Evolutionary conservation across 2,113 vertebrate genomes (phyloP), one percentile per base, ranked within the genome.

Genomic region (Seriola dumerili): DNA sequence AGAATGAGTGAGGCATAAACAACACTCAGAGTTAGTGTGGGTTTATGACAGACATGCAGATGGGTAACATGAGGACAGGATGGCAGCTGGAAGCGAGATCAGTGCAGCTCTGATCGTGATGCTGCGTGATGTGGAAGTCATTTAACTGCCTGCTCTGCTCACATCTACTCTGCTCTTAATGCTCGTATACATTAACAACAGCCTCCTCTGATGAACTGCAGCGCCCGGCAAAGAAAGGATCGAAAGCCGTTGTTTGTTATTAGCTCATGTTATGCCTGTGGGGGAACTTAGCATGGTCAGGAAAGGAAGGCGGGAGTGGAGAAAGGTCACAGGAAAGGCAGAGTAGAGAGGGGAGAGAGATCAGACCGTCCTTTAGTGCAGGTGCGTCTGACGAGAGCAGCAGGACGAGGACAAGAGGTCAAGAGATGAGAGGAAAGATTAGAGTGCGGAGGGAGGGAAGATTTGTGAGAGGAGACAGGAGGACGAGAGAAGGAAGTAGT

Each of bases 71-170:
- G 72, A 73, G 59, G 72, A 82, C 63, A 25, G 50, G 66, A 61
- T 59, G 81, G 71, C 50, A 76, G 76, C 84, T 82, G 77, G 84
- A 74, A 77, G 84, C 76, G 10, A 75, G 72, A 62, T 79, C 55
- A 69, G 71, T 57, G 55, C 46, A 61, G 83, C 81, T 83, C 80
- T 83, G 81, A 74, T 72, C 11, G 12, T 79, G 80, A 90, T 52
- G 73, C 77, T 65, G 72, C 76, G 78, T 23, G 76, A 74, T 63
- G 83, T 76, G 71, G 66, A 75, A 76, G 74, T 80, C 72, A 32
- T 85, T 84, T 64, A 69, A 81, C 84, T 57, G 85, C 67, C 87
- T 66, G 69, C 83, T 78, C 84, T 61, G 81, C 72, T 88, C 84
- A 69, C 69, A 34, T 86, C 85, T 78, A 66, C 80, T 81, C 44